Base-by-base conservation (phyloP, 2,888 invertebrate species). In the Hirtodrosophila histrioides region DNA sequence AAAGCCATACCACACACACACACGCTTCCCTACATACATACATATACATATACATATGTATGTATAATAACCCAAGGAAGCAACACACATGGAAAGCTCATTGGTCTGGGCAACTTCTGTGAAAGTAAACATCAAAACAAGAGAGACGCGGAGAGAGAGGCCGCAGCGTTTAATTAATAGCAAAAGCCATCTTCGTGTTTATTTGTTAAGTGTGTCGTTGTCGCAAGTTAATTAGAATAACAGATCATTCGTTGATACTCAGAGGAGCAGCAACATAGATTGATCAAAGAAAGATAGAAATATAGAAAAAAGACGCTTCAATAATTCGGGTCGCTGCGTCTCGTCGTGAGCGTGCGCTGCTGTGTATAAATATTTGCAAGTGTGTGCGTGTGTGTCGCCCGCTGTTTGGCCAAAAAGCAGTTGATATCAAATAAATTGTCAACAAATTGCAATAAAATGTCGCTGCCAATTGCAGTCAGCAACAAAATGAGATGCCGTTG, bases 121-220 rank as follows among this genome's bases (percentile, higher is more conserved):
- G 24, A 73, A 60, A 60, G 68, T 60, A 67, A 73, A 67, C 68
- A 67, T 66, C 39, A 66, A 71, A 51, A 73, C 58, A 67, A 60
- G 29, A 46, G 36, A 44, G 11, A 55, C 17, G 23, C 31, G 12
- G 4, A 17, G 23, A 45, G 8, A 40, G 31, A 11, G 24, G 60
- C n/a, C 17, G 5, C 5, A 10, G 9, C 9, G 17, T 10, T 35
- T 12, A 7, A 17, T 31, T 45, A 17, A 46, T 10, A 37, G 8
- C 33, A 37, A 43, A 46, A 1, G 3, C 2, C 4, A 12, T 12
- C 4, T 17, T 35, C 23, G 17, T 36, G 11, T 36, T 48, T 41
- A 40, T 40, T 41, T 11, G 43, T 44, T 61, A 62, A 44, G 41
- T 60, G 37, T 41, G 7, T 35, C 31, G 31, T 31, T 6, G 27